Percentiles rank a stretch among this genome's conserved stretches.
Conservation (phyloP, 1,140 invertebrate species). For the Tetramorium parvispinum region DNA sequence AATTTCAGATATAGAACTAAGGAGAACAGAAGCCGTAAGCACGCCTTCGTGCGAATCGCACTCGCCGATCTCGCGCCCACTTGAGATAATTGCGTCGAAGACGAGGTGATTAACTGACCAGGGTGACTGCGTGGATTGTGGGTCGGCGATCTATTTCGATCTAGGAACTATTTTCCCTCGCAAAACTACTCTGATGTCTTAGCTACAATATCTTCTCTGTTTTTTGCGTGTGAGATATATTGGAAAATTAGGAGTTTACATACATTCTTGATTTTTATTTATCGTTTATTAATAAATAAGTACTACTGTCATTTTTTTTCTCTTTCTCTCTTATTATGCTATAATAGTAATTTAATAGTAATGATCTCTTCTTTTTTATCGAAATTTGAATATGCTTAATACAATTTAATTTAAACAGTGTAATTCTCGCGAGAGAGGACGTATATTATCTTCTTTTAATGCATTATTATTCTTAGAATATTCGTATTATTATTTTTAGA, state of each 20-base stretch:
- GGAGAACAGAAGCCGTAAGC: conserved; percentile 70
- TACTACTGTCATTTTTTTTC: not conserved
- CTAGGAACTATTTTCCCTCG: conserved; percentile 68
- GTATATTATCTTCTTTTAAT: not conserved
- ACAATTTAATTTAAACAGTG: not conserved
- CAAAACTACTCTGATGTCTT: conserved; percentile 34
- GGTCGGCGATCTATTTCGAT: conserved; percentile 81
- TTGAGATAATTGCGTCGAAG: conserved; percentile 83
- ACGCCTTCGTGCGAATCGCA: conserved; percentile 71
- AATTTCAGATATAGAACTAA: conserved; percentile 58
- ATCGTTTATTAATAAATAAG: not conserved
- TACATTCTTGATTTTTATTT: not conserved
- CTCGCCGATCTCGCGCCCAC: conserved; percentile 79
- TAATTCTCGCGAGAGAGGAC: not conserved
- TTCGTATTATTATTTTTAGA: not conserved
- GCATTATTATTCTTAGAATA: not conserved
- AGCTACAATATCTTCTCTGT: conserved; percentile 8
- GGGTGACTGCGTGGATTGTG: conserved; percentile 73
- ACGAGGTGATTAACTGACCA: conserved; percentile 80
- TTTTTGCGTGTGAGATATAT: not conserved
- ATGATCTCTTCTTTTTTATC: not conserved
- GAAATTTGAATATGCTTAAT: not conserved
- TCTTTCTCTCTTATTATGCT: not conserved
- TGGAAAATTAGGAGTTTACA: not conserved
- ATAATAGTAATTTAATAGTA: not conserved